Conservation (phyloP, 2,888 invertebrate genomes). For the Linnaemya vulpina region DNA sequence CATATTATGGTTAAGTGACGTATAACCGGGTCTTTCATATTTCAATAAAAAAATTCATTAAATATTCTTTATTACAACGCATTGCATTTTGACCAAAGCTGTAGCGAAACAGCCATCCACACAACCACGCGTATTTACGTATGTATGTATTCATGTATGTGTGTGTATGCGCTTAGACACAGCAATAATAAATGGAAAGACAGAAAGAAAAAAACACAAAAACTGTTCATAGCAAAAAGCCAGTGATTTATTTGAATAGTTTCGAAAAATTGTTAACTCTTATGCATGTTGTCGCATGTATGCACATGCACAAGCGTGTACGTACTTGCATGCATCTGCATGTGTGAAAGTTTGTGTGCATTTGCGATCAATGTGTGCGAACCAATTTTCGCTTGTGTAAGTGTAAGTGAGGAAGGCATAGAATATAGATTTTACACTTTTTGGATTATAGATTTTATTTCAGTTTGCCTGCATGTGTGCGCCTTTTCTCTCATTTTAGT, state of each 20-base stretch:
- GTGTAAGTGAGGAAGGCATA: constrained; percentile 51
- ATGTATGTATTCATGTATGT: too few relatives aligned
- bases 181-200: constrained; percentile 46
- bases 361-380: constrained; percentile 36
- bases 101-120: background rate
- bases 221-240: constrained; percentile 48
- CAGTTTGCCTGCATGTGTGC: background rate
- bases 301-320: background rate
- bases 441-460: constrained; percentile 59
- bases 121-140: too few relatives aligned
- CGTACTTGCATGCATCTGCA: background rate
- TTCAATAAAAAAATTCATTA: constrained; percentile 50
- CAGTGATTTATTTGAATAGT: constrained; percentile 73
- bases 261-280: constrained; percentile 70
- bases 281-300: background rate
- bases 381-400: constrained; percentile 60
- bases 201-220: constrained; percentile 12
- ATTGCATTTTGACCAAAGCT: constrained; percentile 49
- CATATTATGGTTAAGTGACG: constrained; percentile 28
- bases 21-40: constrained; percentile 52
- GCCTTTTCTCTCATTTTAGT: background rate
- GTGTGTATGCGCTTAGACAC: constrained; percentile 35
- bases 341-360: background rate
- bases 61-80: constrained; percentile 50
- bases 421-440: constrained; percentile 60